Evolutionary conservation across 2,888 invertebrate species (phyloP).

Genomic region (Exephanes ischioxanthus): DNA sequence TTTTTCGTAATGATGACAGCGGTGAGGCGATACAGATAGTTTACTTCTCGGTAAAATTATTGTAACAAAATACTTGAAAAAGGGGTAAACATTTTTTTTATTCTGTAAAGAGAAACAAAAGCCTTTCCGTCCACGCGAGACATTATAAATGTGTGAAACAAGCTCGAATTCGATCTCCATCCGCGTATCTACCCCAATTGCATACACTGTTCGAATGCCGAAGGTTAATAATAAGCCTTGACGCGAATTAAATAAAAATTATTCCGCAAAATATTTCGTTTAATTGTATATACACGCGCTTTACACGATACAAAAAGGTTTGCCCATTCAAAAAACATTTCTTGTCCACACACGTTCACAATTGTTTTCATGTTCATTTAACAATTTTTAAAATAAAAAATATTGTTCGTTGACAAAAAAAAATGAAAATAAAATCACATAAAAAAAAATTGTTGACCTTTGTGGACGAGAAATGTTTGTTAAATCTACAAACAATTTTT

Average conservation of each 20-base stretch:
- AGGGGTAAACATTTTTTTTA: background rate
- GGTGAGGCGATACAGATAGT: background rate
- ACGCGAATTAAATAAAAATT: slow-evolving; percentile 29
- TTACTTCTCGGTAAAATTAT: slow-evolving; percentile 14
- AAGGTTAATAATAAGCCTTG: background rate
- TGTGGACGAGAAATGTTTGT: too few species aligned
- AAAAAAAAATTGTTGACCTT: too few species aligned
- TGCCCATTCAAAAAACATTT: too few species aligned
- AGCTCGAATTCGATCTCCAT: background rate
- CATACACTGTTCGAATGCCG: background rate
- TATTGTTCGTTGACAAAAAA: too few species aligned
- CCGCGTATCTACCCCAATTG: slow-evolving; percentile 10
- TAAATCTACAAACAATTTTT: too few species aligned
- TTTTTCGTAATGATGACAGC: slow-evolving; percentile 11
- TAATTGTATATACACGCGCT: slow-evolving; percentile 18
- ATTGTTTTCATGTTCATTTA: too few species aligned
- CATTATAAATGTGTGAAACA: background rate
- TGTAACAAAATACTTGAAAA: slow-evolving; percentile 9
- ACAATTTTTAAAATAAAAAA: too few species aligned
- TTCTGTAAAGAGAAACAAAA: background rate
- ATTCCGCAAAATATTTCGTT: slow-evolving; percentile 29
- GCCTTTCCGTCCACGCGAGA: background rate
- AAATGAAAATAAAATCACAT: too few species aligned
- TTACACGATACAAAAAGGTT: background rate
- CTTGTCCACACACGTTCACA: too few species aligned